Base-by-base conservation (phyloP, 92 coral and sea anemone genomes). In the Palythoa grandiflora region DNA sequence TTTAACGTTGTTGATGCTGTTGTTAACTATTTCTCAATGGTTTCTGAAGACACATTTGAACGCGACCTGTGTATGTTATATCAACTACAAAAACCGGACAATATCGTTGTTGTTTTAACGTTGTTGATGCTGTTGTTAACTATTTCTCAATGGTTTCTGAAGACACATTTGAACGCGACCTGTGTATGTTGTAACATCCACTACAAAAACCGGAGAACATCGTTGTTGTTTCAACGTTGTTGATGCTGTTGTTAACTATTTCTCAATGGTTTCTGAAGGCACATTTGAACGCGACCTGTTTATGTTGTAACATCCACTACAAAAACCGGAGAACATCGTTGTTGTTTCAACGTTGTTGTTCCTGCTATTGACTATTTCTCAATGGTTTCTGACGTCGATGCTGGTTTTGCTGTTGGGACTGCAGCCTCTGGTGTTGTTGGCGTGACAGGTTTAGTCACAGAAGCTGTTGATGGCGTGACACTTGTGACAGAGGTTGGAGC, bases 91-190 rank as follows among this genome's bases (percentile, higher is more conserved):
- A 54, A 11, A 15, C 61, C 61, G 11, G 61, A 55, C 2, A 55
- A 7, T 17, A 63, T 7, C 6, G 70, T 44, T 81, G 6, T 44
- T 66, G 13, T 19, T n/a, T n/a, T n/a, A n/a, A n/a, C n/a, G n/a
- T n/a, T n/a, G n/a, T n/a, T n/a, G n/a, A n/a, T n/a, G n/a, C n/a
- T 40, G 61, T 47, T 28, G 59, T 15, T 28, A 15, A 44, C 40
- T 81, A 81, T 8, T 80, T 63, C 9, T 61, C 75, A 11, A 47
- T 81, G 75, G 75, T 65, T 81, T 36, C 86, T 21, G 75, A 20
- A 53, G 3, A 10, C 9, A 9, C 65, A 63, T 63, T 16, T 17
- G 21, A 21, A 17, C 19, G 2, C 35, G 19, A 6, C 68, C 19
- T 3, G 61, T 4, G 19, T 28, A 37, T 14, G 2, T 48, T 6